Conservation (phyloP, 2,888 invertebrate species). For the Petrolisthes manimaculis region DNA sequence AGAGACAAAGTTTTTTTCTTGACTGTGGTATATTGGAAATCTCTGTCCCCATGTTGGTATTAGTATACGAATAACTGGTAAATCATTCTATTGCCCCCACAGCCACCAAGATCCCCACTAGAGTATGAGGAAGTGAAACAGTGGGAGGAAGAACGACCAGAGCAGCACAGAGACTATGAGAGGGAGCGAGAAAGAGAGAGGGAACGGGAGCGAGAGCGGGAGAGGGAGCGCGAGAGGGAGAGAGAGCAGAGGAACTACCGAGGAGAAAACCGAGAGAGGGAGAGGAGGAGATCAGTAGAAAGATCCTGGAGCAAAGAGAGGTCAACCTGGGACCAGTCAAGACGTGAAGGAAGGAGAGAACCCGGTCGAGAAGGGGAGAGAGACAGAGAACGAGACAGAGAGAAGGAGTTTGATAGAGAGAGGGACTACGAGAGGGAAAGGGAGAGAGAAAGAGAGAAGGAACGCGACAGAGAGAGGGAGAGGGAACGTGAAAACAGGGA, state of each 20-base stretch:
- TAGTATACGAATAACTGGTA: too few relatives aligned
- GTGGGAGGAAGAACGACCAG: constrained; percentile 44
- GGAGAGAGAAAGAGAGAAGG: constrained; percentile 27
- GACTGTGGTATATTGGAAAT: too few relatives aligned
- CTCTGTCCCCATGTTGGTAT: too few relatives aligned
- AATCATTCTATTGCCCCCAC: neutral
- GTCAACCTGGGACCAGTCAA: constrained; percentile 45
- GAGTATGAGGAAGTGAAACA: constrained; percentile 52
- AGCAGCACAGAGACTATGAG: constrained; percentile 42
- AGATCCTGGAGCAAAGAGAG: constrained; percentile 57
- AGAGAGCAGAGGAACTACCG: constrained; percentile 47
- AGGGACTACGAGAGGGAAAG: constrained; percentile 35
- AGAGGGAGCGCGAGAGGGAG: constrained; percentile 48
- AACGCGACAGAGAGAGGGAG: constrained; percentile 19
- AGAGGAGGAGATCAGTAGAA: constrained; percentile 46
- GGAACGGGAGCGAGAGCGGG: constrained; percentile 47
- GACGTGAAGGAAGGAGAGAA: constrained; percentile 37
- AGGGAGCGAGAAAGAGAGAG: constrained; percentile 48
- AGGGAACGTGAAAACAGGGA: constrained; percentile 27
- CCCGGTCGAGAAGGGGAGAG: constrained; percentile 34
- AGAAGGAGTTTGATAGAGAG: constrained; percentile 24
- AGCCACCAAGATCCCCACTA: constrained; percentile 51
- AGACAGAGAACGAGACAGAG: constrained; percentile 30
- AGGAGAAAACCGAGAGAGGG: constrained; percentile 39
- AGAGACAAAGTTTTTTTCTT: too few relatives aligned